Base-by-base conservation (phyloP, 1,140 invertebrate species). In the Tetramorium simillimum region DNA sequence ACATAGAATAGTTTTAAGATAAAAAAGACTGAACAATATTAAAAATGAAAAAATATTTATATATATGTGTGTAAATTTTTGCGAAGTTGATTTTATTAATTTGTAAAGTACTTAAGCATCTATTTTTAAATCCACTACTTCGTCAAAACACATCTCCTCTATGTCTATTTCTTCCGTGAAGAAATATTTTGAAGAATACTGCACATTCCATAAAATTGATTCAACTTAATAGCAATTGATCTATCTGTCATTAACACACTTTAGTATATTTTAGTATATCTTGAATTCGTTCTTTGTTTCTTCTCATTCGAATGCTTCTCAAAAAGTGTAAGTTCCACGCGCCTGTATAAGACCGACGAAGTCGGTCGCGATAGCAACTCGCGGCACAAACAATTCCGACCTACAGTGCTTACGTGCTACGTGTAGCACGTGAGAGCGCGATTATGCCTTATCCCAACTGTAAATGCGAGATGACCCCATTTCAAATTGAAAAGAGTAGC, bases 401-500 rank as follows among this genome's bases (percentile, higher is more conserved):
- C 80, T 75, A 84, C 69, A 69, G 28, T 84, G 80, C 46, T 78
- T 62, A 73, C 78, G 18, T 46, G 43, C 12, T 12, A 46, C 43
- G 51, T 58, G 65, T n/a, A 56, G 53, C 80, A 84, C 69, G 80
- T 84, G 53, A 49, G 69, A 21, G 12, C 40, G 53, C 69, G 53
- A 84, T 84, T 70, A 70, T 28, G 43, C 5, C 69, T 84, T 81
- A 73, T 60, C 53, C 24, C 37, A 9, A 84, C 28, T 49, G 28
- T 75, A 84, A 84, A 73, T 24, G 40, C 69, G 24, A 84, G 80
- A 75, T 84, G 80, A 84, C 80, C 80, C 69, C 69, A n/a, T 75
- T 84, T 16, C 21, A 63, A 60, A 70, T 12, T 51, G 63, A 81
- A 43, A 51, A 70, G 53, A 43, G 40, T 49, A 56, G 56, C 53